phyloP scores from a whole-genome alignment of 2,113 vertebrate species.

The Seriola dumerili region DNA sequence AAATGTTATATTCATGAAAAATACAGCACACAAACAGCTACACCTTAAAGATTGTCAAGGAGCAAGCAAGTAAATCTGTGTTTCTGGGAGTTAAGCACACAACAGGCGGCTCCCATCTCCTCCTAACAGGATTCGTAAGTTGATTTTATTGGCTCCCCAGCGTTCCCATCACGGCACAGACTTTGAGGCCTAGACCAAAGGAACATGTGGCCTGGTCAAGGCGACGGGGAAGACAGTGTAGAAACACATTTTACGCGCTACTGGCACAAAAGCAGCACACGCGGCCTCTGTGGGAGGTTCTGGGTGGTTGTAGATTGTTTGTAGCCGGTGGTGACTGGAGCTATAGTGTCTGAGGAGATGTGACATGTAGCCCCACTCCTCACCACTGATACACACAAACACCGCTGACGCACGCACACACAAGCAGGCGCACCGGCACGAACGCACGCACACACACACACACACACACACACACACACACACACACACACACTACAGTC shows the following conservation, averaged over 20 bases:
- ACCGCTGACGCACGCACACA: constrained; percentile 8
- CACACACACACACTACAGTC: constrained; percentile 14
- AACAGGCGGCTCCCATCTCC: constrained; percentile 43
- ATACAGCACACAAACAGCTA: constrained; percentile 53
- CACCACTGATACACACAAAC: constrained; percentile 50
- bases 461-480: constrained; percentile 40
- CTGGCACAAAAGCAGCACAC: constrained; percentile 50
- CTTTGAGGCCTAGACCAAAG: constrained; percentile 49
- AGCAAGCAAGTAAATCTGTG: constrained; percentile 53
- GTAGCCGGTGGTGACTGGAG: constrained; percentile 60
- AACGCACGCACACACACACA: constrained; percentile 13
- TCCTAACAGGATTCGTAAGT: constrained; percentile 38
- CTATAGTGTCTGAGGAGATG: constrained; percentile 63
- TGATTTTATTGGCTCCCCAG: constrained; percentile 69
- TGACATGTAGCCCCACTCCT: constrained; percentile 62
- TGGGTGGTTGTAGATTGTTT: constrained; percentile 62
- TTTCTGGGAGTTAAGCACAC: constrained; percentile 60
- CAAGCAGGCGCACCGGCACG: too few relatives aligned
- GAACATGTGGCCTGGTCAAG: constrained; percentile 56
- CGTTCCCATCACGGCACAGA: constrained; percentile 40
- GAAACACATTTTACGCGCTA: constrained; percentile 57
- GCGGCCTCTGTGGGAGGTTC: constrained; percentile 48
- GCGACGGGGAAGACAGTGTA: constrained; percentile 45
- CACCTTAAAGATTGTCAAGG: constrained; percentile 52
- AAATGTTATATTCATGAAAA: constrained; percentile 69